Percentiles rank a stretch among this genome's conserved stretches.
phyloP scores from a whole-genome alignment of 1,140 invertebrate genomes.

The Bombus vancouverensis region DNA sequence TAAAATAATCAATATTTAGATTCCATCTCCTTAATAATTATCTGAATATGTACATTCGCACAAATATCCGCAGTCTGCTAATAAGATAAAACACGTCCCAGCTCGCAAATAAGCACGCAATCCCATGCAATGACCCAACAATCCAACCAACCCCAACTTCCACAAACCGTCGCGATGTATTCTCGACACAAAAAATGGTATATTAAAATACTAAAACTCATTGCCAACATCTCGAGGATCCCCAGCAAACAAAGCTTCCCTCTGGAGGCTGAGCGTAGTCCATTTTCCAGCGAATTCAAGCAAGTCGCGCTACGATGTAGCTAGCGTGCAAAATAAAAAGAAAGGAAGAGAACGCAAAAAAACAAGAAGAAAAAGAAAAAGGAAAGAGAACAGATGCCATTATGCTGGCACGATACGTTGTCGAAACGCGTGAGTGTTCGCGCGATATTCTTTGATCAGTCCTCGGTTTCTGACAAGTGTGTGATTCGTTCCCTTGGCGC shows the following conservation, averaged over 20 bases:
- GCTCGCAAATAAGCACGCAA: background rate
- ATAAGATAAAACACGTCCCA: background rate
- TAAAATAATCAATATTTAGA: no score
- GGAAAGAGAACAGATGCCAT: background rate
- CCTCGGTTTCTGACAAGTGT: background rate
- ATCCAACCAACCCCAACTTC: background rate
- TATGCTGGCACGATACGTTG: slow-evolving; percentile 10
- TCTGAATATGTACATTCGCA: no score
- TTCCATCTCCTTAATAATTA: no score
- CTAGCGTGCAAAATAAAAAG: no score
- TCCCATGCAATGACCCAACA: background rate
- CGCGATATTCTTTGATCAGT: slow-evolving; percentile 52
- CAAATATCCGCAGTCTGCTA: no score
- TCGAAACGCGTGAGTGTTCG: slow-evolving; percentile 31
- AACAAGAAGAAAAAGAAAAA: background rate
- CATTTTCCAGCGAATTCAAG: slow-evolving; percentile 8
- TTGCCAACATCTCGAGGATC: background rate
- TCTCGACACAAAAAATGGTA: background rate
- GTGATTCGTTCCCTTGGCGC: background rate
- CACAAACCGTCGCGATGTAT: background rate
- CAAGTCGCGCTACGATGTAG: background rate
- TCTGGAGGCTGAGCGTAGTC: slow-evolving; percentile 5
- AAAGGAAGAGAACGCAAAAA: background rate
- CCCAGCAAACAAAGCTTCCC: background rate
- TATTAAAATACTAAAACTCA: background rate